Evolutionary conservation across 2,888 invertebrate genomes (phyloP), one percentile per base, ranked within the genome.

Genomic region (Gandaritis pyraliata): DNA sequence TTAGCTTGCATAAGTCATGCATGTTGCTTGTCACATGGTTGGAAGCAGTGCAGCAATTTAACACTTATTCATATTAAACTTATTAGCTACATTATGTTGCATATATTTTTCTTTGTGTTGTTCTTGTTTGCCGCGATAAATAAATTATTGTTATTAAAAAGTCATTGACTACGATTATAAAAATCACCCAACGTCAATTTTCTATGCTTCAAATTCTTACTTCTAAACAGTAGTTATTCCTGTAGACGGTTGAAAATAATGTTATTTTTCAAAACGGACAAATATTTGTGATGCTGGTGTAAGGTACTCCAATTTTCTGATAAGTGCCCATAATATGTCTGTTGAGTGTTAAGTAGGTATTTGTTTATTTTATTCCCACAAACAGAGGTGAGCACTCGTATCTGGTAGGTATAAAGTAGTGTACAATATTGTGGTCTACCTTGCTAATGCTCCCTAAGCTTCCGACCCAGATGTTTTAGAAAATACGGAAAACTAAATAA

Each of bases 1-100:
- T 71, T 71, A 71, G 64, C 65, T 33, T 65, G 69, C 71, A 71
- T 71, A 66, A 67, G 66, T 69, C 71, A 71, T 66, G 67, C 67
- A 65, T 71, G 71, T 68, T 60, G 55, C 58, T 61, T 69, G 71
- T 67, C 71, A 63, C 62, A 58, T 30, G 56, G 56, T 52, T 53
- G 66, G 56, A 53, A 61, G 66, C 55, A 55, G 60, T 64, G 66
- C 65, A 62, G 46, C 56, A 29, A 36, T 48, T 45, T 45, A 53
- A 54, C 56, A 58, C 61, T 57, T 55, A n/a, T n/a, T n/a, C n/a
- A n/a, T n/a, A n/a, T n/a, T 49, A 47, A 46, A 46, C 33, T 62
- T 51, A 41, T 13, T 16, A 23, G 29, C 13, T 46, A 33, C 18
- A 15, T 41, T 1, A 12, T 49, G 23, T 36, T 51, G 38, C 8